phyloP scores from a whole-genome alignment of 2,888 invertebrate genomes.

The Tanypteryx hageni region DNA sequence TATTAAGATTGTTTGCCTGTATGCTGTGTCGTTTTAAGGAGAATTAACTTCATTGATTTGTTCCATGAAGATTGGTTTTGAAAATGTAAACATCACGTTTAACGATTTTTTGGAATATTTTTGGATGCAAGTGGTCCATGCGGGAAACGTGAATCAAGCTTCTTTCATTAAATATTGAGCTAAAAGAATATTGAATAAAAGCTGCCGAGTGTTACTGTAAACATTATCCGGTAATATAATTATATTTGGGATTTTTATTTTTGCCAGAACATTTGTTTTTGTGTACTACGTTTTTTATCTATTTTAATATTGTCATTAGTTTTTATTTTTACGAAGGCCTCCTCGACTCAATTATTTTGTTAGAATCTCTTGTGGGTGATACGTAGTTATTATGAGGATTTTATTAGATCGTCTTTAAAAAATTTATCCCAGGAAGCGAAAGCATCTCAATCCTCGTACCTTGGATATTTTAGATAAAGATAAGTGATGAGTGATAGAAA shows the following conservation, averaged over 20 bases:
- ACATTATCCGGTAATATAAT: background rate
- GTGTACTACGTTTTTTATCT: background rate
- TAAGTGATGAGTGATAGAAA: too few relatives aligned
- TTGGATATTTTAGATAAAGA: too few relatives aligned
- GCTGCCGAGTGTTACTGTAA: too few relatives aligned
- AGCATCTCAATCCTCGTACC: too few relatives aligned
- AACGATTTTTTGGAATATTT: background rate
- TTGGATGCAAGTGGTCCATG: conserved; percentile 9
- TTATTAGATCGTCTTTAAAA: too few relatives aligned
- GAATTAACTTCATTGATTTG: too few relatives aligned
- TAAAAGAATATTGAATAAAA: background rate
- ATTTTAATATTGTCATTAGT: too few relatives aligned
- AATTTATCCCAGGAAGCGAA: too few relatives aligned
- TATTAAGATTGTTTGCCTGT: background rate
- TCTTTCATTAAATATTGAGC: background rate
- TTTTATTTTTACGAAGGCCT: too few relatives aligned
- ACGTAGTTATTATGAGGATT: too few relatives aligned
- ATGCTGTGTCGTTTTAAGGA: background rate
- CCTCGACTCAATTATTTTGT: too few relatives aligned
- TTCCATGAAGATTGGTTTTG: background rate
- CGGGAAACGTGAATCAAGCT: background rate
- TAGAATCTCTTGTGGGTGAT: too few relatives aligned
- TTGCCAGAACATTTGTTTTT: background rate
- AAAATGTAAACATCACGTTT: background rate
- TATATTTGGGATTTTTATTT: background rate